phyloP scores from a whole-genome alignment of 1,140 invertebrate species.

The Drosophila ananassae region DNA sequence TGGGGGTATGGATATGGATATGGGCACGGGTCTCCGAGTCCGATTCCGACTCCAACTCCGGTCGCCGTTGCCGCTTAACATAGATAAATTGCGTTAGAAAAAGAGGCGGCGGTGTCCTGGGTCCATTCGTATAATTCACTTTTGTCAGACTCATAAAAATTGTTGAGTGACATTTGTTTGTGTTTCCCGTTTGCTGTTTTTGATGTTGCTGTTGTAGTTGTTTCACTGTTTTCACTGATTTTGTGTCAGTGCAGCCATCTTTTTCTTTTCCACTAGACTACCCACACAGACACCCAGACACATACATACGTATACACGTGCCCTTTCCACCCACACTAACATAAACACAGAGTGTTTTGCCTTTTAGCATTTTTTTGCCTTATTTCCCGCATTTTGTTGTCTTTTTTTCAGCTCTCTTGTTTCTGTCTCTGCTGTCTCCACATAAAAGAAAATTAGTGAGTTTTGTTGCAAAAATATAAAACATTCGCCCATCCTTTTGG shows the following conservation, averaged over 20 bases:
- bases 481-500: slow-evolving; percentile 43
- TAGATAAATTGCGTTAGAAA: slow-evolving; percentile 83
- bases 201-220: slow-evolving; percentile 40
- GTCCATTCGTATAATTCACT: slow-evolving; percentile 82
- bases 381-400: slow-evolving; percentile 23
- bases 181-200: slow-evolving; percentile 73
- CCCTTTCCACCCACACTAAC: slow-evolving; percentile 10
- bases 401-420: slow-evolving; percentile 47
- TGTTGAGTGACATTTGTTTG: slow-evolving; percentile 82
- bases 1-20: slow-evolving; percentile 18
- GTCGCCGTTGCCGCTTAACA: slow-evolving; percentile 67
- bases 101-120: slow-evolving; percentile 75
- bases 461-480: slow-evolving; percentile 75
- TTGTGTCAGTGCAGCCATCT: slow-evolving; percentile 75
- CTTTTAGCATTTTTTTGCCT: slow-evolving; percentile 42
- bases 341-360: slow-evolving; percentile 35
- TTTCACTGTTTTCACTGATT: slow-evolving; percentile 70
- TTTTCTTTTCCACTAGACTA: slow-evolving; percentile 74
- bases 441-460: slow-evolving; percentile 81
- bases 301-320: slow-evolving; percentile 10
- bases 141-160: slow-evolving; percentile 83
- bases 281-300: slow-evolving; percentile 28
- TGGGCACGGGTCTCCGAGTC: slow-evolving; percentile 8
- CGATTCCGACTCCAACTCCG: slow-evolving; percentile 18
- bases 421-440: slow-evolving; percentile 64